Conservation (phyloP, 2,888 invertebrate species). For the Oscheius sp. region DNA sequence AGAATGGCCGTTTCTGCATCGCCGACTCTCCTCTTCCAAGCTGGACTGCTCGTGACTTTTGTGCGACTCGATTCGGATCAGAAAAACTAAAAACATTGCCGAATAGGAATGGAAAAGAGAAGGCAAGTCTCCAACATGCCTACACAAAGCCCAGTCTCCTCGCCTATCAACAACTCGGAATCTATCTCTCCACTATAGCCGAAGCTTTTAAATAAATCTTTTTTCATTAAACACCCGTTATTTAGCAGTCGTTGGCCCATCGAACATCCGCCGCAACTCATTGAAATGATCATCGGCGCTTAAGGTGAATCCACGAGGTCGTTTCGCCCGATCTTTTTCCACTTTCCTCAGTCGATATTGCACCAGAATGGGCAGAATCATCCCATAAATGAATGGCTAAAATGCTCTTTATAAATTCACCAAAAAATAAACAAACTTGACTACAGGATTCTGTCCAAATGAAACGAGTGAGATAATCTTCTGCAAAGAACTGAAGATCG, state of each 20-base stretch:
- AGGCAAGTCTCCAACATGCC: background rate
- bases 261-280: background rate
- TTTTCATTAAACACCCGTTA: too few species aligned
- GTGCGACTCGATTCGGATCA: slow-evolving; percentile 15
- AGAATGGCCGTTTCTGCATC: background rate
- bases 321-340: background rate
- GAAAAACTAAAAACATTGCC: slow-evolving; percentile 11
- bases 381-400: background rate
- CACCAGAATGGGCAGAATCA: background rate
- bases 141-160: background rate
- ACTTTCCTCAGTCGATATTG: background rate
- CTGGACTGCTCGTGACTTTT: slow-evolving; percentile 16
- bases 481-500: background rate
- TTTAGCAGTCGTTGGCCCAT: too few species aligned
- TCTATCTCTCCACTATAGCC: slow-evolving; percentile 1
- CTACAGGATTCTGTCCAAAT: slow-evolving; percentile 4
- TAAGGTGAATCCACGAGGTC: slow-evolving; percentile 2
- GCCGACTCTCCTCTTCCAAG: background rate
- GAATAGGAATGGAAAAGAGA: slow-evolving; percentile 5
- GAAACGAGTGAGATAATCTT: background rate
- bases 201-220: too few species aligned
- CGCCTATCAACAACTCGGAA: slow-evolving; percentile 5
- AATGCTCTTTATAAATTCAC: background rate
- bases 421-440: background rate
- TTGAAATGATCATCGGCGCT: background rate